Evolutionary conservation across 2,797 vertebrate genomes (phyloP), one percentile per base, ranked within the genome.

Genomic region (Parotocinclus haroldoi): DNA sequence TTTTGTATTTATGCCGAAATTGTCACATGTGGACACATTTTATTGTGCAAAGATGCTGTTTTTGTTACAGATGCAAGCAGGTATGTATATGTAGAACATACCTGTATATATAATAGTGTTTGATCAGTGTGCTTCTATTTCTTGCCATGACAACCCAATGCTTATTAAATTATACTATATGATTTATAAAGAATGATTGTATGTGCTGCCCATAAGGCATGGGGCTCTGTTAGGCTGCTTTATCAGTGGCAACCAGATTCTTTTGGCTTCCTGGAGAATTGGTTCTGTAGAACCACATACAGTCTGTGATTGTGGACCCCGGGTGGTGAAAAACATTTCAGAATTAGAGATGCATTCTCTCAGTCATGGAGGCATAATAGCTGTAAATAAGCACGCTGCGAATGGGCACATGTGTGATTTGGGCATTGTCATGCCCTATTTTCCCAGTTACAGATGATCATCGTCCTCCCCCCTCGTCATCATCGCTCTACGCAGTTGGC

Each of bases 351-450:
- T 67, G 63, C 72, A 38, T 60, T 72, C 58, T 60, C 42, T 64
- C 66, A 6, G 50, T 58, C 73, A 52, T 59, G 65, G 57, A 72
- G 56, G 53, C 66, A 63, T 78, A 78, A 78, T 75, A 63, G 56
- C 63, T 63, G 58, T 73, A 78, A 78, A 78, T 54, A 69, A 67
- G 66, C 67, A 62, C 51, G 52, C 73, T 68, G 63, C 67, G 63
- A 73, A 65, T 19, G 69, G 65, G 56, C 48, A 66, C 67, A 67
- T 45, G 52, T 63, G 55, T 58, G 66, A 75, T 75, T 72, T 78
- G 76, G 76, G 70, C 72, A 67, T 75, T 75, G 76, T 75, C 76
- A 78, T 75, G 73, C 58, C 68, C 72, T 78, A 75, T 78, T 78
- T 75, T 78, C 63, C 73, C 66, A 55, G 63, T 70, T 75, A 72